These are phyloP conservation scores for Loris lydekkerianus DNA, from an alignment of 2,797 vertebrate genomes.

Conservation along the genomic window DNA sequence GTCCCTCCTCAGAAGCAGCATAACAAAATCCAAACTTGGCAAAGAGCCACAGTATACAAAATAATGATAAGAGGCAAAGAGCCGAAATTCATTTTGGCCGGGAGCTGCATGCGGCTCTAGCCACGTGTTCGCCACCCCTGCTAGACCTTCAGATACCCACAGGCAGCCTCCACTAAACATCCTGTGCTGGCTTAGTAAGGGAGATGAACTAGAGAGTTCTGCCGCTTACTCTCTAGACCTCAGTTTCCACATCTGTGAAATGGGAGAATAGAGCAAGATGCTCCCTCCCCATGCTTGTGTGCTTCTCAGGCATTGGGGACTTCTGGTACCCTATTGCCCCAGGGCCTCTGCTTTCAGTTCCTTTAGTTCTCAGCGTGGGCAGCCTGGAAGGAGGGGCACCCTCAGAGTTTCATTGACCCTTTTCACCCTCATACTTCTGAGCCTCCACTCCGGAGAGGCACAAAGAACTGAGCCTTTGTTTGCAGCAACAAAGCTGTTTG, in stretches of 20 bases:
- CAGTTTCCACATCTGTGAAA: constrained; percentile 4
- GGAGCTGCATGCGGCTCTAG: too few relatives aligned
- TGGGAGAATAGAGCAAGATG: neutral
- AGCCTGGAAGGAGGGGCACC: neutral
- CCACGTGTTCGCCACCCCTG: too few relatives aligned
- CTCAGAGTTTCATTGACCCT: constrained; percentile 54
- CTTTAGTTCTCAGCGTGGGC: neutral
- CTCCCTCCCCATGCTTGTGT: neutral
- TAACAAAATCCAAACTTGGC: too few relatives aligned
- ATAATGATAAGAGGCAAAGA: too few relatives aligned
- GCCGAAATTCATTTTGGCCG: too few relatives aligned
- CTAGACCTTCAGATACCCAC: neutral
- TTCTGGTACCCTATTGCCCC: neutral
- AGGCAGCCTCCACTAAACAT: neutral
- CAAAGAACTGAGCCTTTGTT: constrained; percentile 74
- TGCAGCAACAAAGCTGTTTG: constrained; percentile 84
- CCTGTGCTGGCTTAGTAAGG: neutral
- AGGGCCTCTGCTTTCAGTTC: neutral
- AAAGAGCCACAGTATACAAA: too few relatives aligned
- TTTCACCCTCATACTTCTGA: constrained; percentile 51
- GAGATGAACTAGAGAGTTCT: neutral
- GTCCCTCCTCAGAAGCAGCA: too few relatives aligned
- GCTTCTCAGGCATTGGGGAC: neutral
- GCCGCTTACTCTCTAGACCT: neutral
- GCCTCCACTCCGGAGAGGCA: constrained; percentile 36